Conservation (phyloP, 2,113 vertebrate genomes). For the Phrynosoma blainvillii region DNA sequence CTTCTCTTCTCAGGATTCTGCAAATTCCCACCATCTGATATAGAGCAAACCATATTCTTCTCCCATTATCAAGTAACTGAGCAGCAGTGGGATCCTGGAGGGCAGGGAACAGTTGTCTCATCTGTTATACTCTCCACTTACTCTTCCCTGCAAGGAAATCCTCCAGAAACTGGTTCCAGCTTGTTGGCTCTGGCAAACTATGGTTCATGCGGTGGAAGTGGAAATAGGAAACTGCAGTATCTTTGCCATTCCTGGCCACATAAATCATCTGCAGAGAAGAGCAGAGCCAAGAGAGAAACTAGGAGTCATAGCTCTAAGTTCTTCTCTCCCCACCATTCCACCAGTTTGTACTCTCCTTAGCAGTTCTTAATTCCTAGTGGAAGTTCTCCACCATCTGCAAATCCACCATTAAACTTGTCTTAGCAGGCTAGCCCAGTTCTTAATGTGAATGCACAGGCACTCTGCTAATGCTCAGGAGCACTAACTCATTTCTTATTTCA, state of each 20-base stretch:
- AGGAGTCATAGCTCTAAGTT: no score
- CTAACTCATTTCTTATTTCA: no score
- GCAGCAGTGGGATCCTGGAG: no score
- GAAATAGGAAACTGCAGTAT: slow-evolving; percentile 72
- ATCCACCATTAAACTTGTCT: background rate
- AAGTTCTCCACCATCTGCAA: no score
- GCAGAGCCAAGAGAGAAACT: background rate
- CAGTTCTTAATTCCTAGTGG: no score
- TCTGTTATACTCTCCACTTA: slow-evolving; percentile 26
- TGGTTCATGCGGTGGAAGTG: slow-evolving; percentile 72
- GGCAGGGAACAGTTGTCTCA: no score
- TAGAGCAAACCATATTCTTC: background rate
- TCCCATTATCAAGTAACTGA: background rate
- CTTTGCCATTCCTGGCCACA: slow-evolving; percentile 67
- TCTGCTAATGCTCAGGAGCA: no score
- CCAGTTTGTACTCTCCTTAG: no score
- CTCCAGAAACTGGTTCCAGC: slow-evolving; percentile 69
- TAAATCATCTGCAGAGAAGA: slow-evolving; percentile 69
- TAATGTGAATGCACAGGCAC: no score
- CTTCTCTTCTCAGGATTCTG: no score
- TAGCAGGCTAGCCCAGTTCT: no score
- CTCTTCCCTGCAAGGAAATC: slow-evolving; percentile 64
- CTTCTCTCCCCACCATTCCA: no score
- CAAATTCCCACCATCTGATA: background rate
- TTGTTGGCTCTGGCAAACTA: slow-evolving; percentile 61